A percentile compares a stretch with the other conserved stretches of the same genome.
These are phyloP conservation scores for Uropetala carovei DNA, from an alignment of 2,888 invertebrate genomes.

Conservation along the genomic window DNA sequence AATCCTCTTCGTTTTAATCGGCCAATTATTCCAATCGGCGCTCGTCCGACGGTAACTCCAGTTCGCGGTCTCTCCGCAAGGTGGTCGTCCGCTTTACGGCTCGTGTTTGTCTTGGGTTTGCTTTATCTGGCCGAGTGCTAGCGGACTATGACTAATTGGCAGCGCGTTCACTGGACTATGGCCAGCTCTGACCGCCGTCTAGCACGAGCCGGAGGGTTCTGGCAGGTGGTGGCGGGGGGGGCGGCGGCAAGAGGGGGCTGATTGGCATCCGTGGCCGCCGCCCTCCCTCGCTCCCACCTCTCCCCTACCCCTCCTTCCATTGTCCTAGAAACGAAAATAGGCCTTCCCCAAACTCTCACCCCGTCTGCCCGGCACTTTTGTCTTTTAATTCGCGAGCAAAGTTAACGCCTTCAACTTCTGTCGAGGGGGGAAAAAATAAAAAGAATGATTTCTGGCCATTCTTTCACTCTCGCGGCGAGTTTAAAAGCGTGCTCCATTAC, in stretches of 20 bases:
- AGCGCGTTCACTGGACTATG: neutral
- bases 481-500: no score
- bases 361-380: neutral
- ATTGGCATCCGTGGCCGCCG: neutral
- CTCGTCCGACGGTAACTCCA: no score
- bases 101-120: neutral
- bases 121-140: neutral
- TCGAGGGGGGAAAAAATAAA: no score
- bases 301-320: neutral
- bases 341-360: neutral
- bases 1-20: no score
- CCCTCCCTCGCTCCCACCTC: neutral
- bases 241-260: no score
- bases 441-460: no score
- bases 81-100: neutral
- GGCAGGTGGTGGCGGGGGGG: neutral
- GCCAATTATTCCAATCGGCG: no score
- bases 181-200: neutral
- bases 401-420: neutral
- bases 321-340: conserved; percentile 53
- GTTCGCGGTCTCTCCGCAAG: neutral
- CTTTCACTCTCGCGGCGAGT: no score
- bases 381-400: neutral
- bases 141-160: conserved; percentile 18
- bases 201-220: neutral